Percentiles rank a stretch among this genome's conserved stretches.
Conservation (phyloP, 2,797 vertebrate genomes). For the Enteromius mattozi region DNA sequence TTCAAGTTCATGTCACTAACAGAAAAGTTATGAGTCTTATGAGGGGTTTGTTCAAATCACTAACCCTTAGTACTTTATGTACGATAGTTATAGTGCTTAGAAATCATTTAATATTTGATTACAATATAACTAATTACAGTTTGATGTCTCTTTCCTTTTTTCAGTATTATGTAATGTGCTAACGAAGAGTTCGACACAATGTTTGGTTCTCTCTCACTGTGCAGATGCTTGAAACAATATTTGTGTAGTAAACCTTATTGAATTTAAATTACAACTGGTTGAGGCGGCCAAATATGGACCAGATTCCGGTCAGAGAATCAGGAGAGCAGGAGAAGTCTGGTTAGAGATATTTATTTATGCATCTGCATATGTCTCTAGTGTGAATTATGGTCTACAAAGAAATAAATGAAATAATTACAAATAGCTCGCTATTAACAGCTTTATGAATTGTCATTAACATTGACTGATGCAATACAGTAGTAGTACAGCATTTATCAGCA, state of each 20-base stretch:
- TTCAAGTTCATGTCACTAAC: slow-evolving; percentile 4
- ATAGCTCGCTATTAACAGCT: no score
- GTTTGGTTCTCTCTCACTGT: neutral
- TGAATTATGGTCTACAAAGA: no score
- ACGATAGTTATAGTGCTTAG: neutral
- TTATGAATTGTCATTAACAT: no score
- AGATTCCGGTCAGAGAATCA: no score
- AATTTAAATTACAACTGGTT: no score
- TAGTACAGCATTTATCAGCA: no score
- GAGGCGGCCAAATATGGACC: no score
- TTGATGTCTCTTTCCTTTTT: neutral
- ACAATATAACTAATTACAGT: neutral
- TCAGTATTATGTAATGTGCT: neutral
- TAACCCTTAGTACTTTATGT: neutral
- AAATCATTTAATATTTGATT: neutral
- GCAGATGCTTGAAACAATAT: neutral
- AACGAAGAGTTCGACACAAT: neutral
- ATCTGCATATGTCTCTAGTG: no score
- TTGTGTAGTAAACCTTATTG: neutral
- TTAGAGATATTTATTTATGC: no score
- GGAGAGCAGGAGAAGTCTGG: no score
- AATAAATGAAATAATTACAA: no score
- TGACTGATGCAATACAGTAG: no score
- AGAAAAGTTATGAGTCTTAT: neutral
- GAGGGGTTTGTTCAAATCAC: neutral